These are phyloP conservation scores for Acronicta aceris DNA, from an alignment of 2,888 invertebrate species.

Conservation along the genomic window DNA sequence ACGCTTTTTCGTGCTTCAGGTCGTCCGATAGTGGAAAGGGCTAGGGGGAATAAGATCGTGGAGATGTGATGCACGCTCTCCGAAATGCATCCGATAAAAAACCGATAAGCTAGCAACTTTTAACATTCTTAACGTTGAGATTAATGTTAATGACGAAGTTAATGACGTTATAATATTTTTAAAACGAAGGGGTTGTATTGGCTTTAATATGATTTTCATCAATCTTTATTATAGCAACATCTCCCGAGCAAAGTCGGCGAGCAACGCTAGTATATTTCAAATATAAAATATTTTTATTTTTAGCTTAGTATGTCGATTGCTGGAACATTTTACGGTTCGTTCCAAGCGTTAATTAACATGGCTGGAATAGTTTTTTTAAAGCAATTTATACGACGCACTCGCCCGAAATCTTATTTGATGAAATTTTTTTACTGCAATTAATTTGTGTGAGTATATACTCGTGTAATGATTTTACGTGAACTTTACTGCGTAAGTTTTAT, in stretches of 20 bases:
- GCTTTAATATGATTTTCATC: too few species aligned
- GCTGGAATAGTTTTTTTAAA: slow-evolving; percentile 32
- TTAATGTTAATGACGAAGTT: too few species aligned
- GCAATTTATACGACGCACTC: slow-evolving; percentile 17
- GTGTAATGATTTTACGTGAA: neutral
- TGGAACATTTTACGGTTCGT: slow-evolving; percentile 37
- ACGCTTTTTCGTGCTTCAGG: too few species aligned
- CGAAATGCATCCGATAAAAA: too few species aligned
- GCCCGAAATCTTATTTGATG: slow-evolving; percentile 26
- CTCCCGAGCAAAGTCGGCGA: neutral
- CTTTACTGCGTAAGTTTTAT: neutral
- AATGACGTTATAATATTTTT: too few species aligned
- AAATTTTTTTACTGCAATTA: slow-evolving; percentile 17
- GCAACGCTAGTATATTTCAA: slow-evolving; percentile 6
- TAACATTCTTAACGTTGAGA: too few species aligned
- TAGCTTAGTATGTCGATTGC: slow-evolving; percentile 34
- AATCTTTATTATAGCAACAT: too few species aligned
- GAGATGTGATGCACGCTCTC: too few species aligned
- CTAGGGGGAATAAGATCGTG: too few species aligned
- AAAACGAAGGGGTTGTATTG: too few species aligned
- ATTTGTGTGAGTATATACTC: slow-evolving; percentile 8
- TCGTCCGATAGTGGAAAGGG: too few species aligned
- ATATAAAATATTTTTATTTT: slow-evolving; percentile 31
- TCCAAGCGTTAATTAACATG: slow-evolving; percentile 45
- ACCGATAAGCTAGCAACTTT: too few species aligned